These are phyloP conservation scores for Mus spretus DNA, from an alignment of 2,797 vertebrate genomes.

Conservation along the genomic window DNA sequence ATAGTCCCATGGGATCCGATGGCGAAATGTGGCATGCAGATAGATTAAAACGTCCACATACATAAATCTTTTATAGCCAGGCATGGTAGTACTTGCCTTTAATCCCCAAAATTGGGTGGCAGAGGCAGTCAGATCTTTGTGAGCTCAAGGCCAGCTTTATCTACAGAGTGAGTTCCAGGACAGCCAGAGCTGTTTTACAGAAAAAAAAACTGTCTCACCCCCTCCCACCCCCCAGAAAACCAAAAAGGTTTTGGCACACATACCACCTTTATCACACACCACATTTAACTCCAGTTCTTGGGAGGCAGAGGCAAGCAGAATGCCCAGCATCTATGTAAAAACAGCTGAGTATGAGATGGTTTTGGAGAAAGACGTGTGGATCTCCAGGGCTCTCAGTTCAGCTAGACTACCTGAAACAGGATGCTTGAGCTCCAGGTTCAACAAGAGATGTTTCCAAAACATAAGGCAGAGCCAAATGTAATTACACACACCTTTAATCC, in stretches of 20 bases:
- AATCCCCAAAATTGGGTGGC: neutral
- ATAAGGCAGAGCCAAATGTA: neutral
- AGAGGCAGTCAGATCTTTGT: neutral
- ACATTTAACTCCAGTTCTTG: neutral
- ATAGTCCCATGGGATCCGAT: neutral
- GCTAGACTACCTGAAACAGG: neutral
- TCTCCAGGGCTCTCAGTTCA: neutral
- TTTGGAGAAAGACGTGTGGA: neutral
- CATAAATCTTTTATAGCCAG: neutral
- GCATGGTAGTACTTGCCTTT: neutral
- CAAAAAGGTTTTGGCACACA: neutral
- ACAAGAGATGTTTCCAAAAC: neutral
- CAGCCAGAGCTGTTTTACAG: neutral
- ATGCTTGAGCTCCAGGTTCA: neutral
- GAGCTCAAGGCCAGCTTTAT: neutral
- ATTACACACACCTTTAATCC: neutral
- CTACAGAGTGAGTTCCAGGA: neutral
- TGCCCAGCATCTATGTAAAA: neutral
- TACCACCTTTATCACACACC: neutral
- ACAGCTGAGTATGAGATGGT: neutral
- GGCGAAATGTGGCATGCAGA: neutral
- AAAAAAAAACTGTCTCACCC: neutral
- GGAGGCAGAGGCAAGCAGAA: neutral
- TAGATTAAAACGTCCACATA: neutral
- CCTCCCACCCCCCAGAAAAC: no score